A percentile compares a stretch with the other conserved stretches of the same genome.
These are phyloP conservation scores for Pungitius pungitius DNA, from an alignment of 2,113 vertebrate genomes.

Conservation along the genomic window DNA sequence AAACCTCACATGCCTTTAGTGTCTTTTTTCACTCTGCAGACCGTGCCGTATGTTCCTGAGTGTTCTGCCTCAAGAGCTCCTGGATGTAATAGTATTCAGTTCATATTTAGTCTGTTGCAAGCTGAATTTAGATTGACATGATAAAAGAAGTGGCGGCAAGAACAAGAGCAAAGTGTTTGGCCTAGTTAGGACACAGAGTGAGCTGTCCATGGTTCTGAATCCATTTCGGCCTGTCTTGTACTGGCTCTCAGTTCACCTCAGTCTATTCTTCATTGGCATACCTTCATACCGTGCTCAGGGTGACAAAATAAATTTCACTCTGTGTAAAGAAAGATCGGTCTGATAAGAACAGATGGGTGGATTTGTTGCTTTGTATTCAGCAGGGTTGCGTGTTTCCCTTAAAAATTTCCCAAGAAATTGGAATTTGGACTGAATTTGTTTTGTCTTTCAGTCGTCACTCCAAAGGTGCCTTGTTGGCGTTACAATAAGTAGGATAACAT, in stretches of 20 bases:
- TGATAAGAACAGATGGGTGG: constrained; percentile 46
- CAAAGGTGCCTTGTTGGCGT: background rate
- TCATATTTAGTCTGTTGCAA: constrained; percentile 7
- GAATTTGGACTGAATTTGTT: background rate
- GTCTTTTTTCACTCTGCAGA: constrained; percentile 20
- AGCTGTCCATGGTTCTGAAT: constrained; percentile 81
- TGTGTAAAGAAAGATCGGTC: constrained; percentile 13
- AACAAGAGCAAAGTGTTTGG: constrained; percentile 39
- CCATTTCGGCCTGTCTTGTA: constrained; percentile 35
- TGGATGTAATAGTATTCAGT: constrained; percentile 1
- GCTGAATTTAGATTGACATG: constrained; percentile 38
- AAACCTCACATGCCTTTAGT: constrained; percentile 1
- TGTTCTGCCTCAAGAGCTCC: constrained; percentile 1
- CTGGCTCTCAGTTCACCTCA: constrained; percentile 33
- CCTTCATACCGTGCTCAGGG: constrained; percentile 6
- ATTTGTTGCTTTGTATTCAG: constrained; percentile 28
- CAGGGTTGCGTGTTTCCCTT: background rate
- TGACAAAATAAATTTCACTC: constrained; percentile 35
- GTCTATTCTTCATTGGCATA: constrained; percentile 12
- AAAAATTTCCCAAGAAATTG: constrained; percentile 19
- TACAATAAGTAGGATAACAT: background rate
- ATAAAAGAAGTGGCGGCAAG: constrained; percentile 18
- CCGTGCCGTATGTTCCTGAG: background rate
- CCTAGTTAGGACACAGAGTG: constrained; percentile 43
- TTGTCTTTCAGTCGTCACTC: background rate